Percentiles rank a stretch among this genome's conserved stretches.
Conservation (phyloP, 2,888 invertebrate species). For the Notodonta dromedarius region DNA sequence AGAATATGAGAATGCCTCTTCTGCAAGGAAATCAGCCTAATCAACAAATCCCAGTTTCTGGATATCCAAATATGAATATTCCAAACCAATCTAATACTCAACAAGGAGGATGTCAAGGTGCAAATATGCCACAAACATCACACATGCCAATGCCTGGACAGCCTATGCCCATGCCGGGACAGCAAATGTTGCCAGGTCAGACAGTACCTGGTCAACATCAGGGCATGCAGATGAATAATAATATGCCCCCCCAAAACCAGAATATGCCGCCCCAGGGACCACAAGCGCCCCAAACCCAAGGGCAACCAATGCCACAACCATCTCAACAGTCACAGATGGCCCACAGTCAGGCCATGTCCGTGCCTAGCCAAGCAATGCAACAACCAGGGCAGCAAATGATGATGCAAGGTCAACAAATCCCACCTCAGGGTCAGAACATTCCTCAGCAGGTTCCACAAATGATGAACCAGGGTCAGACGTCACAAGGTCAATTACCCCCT, state of each 20-base stretch:
- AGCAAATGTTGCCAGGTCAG: slow-evolving; percentile 36
- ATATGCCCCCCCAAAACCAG: slow-evolving; percentile 51
- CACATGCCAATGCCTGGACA: slow-evolving; percentile 58
- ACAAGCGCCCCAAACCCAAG: slow-evolving; percentile 51
- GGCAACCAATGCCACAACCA: slow-evolving; percentile 44
- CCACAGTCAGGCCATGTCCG: slow-evolving; percentile 50
- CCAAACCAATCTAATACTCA: slow-evolving; percentile 58
- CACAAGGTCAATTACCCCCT: slow-evolving; percentile 46
- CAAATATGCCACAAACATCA: slow-evolving; percentile 51
- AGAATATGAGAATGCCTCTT: slow-evolving; percentile 72
- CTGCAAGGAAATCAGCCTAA: slow-evolving; percentile 63
- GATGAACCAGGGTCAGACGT: slow-evolving; percentile 53
- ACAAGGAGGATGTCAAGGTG: slow-evolving; percentile 51
- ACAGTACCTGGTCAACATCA: slow-evolving; percentile 48
- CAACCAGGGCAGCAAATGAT: slow-evolving; percentile 53
- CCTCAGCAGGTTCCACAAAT: slow-evolving; percentile 52
- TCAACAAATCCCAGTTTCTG: slow-evolving; percentile 60
- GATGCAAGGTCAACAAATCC: slow-evolving; percentile 56
- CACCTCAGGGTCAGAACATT: slow-evolving; percentile 49
- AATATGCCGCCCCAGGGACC: slow-evolving; percentile 45
- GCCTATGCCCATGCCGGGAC: slow-evolving; percentile 53
- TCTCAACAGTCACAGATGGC: slow-evolving; percentile 38
- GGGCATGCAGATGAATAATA: slow-evolving; percentile 49
- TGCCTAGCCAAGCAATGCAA: slow-evolving; percentile 49
- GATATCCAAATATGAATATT: slow-evolving; percentile 59